Base-by-base conservation (phyloP, 2,888 invertebrate genomes). In the Drosophila greeni region DNA sequence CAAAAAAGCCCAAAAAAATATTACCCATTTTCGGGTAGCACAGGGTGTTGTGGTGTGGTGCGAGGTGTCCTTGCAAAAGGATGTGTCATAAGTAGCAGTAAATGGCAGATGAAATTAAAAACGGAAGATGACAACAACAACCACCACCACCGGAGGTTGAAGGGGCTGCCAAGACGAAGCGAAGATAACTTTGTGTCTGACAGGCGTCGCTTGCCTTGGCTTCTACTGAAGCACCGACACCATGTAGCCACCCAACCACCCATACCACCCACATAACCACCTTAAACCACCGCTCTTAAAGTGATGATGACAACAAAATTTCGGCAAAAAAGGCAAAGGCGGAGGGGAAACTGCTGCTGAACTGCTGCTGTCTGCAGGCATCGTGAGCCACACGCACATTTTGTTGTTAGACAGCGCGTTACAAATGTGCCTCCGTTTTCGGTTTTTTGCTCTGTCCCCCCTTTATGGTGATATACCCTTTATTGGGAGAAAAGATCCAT, bases 71-170 rank as follows among this genome's bases (percentile, higher is more conserved):
- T 49, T 43, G 52, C 47, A 49, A 74, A 82, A 80, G 84, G 82
- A 81, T 84, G 78, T 82, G 85, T 85, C 82, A 85, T 83, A 84
- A 84, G 84, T 74, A 82, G 76, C 79, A 82, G 75, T 74, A 85
- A 76, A 80, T 84, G 82, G 83, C 80, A 82, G 78, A 74, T 78
- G 81, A 84, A 85, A 85, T 83, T 84, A 85, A 84, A 85, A 82
- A 85, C 84, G 82, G 82, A 83, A 82, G 75, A 83, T 54, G 70
- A 66, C 73, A 66, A 67, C 74, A 69, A 60, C 66, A 70, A 66
- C 72, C 29, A 47, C 29, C 14, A 66, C 72, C 29, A 47, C 29
- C 14, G 45, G 31, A 20, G 45, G 42, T n/a, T 24, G 42, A 67
- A 20, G 55, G 26, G 20, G 53, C 51, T 62, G 57, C 24, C 59